Base-by-base conservation (phyloP, 1,140 invertebrate species). In the Sminthurides bifidus region DNA sequence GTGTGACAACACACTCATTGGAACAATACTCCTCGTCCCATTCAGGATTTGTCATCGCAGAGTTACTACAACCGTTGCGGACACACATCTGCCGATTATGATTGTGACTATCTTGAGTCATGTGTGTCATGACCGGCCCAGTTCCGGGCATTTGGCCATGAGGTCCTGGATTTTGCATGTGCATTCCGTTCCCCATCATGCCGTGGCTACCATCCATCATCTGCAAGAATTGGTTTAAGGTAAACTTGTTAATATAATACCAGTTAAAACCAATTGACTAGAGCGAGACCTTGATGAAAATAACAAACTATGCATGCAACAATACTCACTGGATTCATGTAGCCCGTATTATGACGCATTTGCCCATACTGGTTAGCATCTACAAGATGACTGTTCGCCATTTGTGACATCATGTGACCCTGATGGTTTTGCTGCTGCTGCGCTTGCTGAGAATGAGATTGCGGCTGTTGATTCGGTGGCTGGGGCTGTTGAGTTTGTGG, bases 21-120 rank as follows among this genome's bases (percentile, higher is more conserved):
- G 87, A 92, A 74, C 92, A 97, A 72, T 94, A 97, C 73, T 95
- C 91, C 70, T 92, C 86, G 70, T 95, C 92, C 92, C 92, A 96
- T 72, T 93, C 90, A 48, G 84, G 82, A 73, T 88, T 93, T 38
- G 88, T 80, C 61, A 93, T 83, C 41, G 90, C 89, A 37, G 81
- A 81, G 73, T 95, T 95, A 29, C 80, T 81, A 72, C 92, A 96
- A 46, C 92, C 91, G 66, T 85, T 83, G 54, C 91, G 80, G 64
- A 90, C 85, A 75, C 89, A 94, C 44, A 61, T 58, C 52, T 58
- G 55, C 17, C 48, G 55, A 43, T 40, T 46, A 37, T 58, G 56
- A 48, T 52, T 54, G 21, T 60, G 55, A 56, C 52, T 49, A 21
- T 60, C 56, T 17, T 54, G 26, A 23, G 29, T 51, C 59, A 57